A percentile compares a stretch with the other conserved stretches of the same genome.
Evolutionary conservation across 2,797 vertebrate species (phyloP).

Genomic region (Peromyscus nudipes): DNA sequence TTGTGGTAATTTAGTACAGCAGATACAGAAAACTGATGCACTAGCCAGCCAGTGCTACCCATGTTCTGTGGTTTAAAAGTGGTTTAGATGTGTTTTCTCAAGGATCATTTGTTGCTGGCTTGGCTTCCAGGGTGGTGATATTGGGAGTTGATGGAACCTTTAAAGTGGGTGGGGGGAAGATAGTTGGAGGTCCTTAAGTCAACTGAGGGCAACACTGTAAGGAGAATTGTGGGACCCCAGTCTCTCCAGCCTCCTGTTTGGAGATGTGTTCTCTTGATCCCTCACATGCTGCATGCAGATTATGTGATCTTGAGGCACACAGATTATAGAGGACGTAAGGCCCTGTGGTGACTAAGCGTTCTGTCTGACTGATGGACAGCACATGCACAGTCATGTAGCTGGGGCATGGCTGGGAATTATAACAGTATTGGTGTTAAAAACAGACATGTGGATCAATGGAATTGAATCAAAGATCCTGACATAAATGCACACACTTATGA

Average conservation of each 20-base stretch:
- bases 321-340: no score
- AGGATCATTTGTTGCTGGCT: background rate
- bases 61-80: background rate
- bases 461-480: background rate
- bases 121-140: background rate
- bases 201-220: fast-evolving
- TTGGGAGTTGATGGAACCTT: background rate
- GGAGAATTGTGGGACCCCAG: background rate
- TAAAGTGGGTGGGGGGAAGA: background rate
- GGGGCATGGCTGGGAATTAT: no score
- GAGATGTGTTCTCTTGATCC: background rate
- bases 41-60: background rate
- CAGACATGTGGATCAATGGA: no score
- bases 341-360: no score
- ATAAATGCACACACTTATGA: no score
- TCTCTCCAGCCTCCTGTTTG: background rate
- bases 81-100: background rate
- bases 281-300: background rate
- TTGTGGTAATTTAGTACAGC: background rate
- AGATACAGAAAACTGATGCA: background rate
- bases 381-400: no score
- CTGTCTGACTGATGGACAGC: no score
- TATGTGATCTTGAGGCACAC: no score
- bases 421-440: no score
- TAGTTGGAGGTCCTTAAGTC: background rate